phyloP scores from a whole-genome alignment of 2,113 vertebrate genomes.

The Martes martes region DNA sequence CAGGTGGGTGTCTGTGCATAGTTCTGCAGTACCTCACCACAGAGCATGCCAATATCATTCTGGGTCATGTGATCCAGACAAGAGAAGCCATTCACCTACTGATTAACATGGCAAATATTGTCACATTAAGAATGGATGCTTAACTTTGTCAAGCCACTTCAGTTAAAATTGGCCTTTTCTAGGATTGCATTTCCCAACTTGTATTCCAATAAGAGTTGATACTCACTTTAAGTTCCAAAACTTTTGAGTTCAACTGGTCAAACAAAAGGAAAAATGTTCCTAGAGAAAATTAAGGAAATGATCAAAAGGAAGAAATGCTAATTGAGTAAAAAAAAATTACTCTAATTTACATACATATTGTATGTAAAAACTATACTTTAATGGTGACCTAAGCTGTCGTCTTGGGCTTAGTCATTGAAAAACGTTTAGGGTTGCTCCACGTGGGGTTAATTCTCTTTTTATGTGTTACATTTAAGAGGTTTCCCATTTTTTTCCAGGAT shows the following conservation, averaged over 20 bases:
- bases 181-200: slow-evolving; percentile 46
- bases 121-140: neutral
- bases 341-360: neutral
- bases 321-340: neutral
- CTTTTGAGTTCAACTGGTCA: slow-evolving; percentile 51
- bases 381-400: neutral
- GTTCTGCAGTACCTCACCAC: neutral
- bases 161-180: neutral
- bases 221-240: slow-evolving; percentile 8
- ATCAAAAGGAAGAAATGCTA: neutral
- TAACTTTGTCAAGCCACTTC: neutral
- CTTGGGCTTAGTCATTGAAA: neutral
- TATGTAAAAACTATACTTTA: neutral
- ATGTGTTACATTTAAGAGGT: neutral
- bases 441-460: neutral
- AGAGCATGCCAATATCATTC: neutral
- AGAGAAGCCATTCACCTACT: neutral
- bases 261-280: slow-evolving; percentile 55
- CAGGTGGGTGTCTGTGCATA: neutral
- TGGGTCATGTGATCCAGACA: neutral
- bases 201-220: slow-evolving; percentile 47
- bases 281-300: neutral
- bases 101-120: neutral
- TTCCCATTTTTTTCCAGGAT: slow-evolving; percentile 23
- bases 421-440: neutral